phyloP scores from a whole-genome alignment of 2,113 vertebrate species.

The Passer domesticus region DNA sequence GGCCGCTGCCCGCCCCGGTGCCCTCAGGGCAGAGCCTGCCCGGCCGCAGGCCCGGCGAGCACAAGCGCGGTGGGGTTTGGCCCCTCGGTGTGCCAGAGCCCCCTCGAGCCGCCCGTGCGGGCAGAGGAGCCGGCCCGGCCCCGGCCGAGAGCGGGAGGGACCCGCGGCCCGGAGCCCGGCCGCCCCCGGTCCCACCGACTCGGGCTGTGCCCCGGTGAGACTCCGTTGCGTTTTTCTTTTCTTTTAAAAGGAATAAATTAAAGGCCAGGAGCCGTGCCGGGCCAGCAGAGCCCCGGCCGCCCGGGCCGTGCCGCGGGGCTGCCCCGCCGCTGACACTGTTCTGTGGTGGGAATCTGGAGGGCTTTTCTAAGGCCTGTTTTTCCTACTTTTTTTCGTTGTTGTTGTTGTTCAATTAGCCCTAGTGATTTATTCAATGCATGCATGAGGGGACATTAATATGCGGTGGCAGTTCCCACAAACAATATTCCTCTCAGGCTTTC shows the following conservation, averaged over 20 bases:
- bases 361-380: slow-evolving; percentile 65
- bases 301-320: not conserved
- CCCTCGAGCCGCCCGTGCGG: not conserved
- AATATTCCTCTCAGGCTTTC: slow-evolving; percentile 73
- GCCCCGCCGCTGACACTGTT: slow-evolving; percentile 36
- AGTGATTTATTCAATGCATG: slow-evolving; percentile 90
- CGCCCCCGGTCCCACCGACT: not conserved
- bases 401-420: slow-evolving; percentile 86
- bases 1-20: not conserved
- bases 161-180: not conserved
- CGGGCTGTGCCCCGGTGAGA: not conserved
- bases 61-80: not conserved
- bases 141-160: not conserved
- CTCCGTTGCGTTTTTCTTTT: not conserved
- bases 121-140: not conserved
- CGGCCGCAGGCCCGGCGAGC: not conserved
- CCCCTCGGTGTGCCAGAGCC: not conserved
- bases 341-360: slow-evolving; percentile 46
- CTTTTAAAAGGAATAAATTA: not conserved
- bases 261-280: not conserved
- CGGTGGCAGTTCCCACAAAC: slow-evolving; percentile 91
- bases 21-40: not conserved
- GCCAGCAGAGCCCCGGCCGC: not conserved
- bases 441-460: slow-evolving; percentile 90
- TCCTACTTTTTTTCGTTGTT: slow-evolving; percentile 54